Evolutionary conservation across 2,888 invertebrate species (phyloP).

Genomic region (Danaus chrysippus): DNA sequence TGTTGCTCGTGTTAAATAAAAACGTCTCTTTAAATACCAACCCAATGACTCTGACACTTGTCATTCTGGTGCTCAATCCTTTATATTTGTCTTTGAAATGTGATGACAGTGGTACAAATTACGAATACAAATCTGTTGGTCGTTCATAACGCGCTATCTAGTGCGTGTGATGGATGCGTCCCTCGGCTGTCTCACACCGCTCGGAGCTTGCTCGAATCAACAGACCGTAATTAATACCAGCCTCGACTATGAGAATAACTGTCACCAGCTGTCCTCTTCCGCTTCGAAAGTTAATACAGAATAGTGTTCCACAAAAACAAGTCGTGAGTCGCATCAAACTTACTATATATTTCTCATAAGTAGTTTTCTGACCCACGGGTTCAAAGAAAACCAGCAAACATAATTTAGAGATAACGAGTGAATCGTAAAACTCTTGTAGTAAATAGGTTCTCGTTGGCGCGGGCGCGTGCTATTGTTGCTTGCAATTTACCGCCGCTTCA

Average conservation of each 20-base stretch:
- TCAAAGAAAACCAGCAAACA: slow-evolving; percentile 41
- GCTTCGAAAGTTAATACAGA: slow-evolving; percentile 60
- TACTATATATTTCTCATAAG: slow-evolving; percentile 10
- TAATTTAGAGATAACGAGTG: slow-evolving; percentile 73
- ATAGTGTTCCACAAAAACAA: slow-evolving; percentile 52
- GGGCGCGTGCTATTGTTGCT: slow-evolving; percentile 64
- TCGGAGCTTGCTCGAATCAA: slow-evolving; percentile 52
- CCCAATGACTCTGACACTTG: slow-evolving; percentile 74
- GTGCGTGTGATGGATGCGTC: slow-evolving; percentile 69
- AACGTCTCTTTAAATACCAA: slow-evolving; percentile 76
- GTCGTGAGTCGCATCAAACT: slow-evolving; percentile 9
- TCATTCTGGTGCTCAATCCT: slow-evolving; percentile 76
- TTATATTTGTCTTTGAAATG: slow-evolving; percentile 80
- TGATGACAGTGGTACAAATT: slow-evolving; percentile 80
- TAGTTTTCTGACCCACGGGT: slow-evolving; percentile 30
- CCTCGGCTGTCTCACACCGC: slow-evolving; percentile 24
- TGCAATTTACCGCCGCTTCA: slow-evolving; percentile 77
- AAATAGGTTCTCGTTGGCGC: slow-evolving; percentile 58
- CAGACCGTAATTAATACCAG: slow-evolving; percentile 73
- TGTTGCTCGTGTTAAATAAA: slow-evolving; percentile 77
- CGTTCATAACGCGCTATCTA: slow-evolving; percentile 75
- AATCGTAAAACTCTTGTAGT: slow-evolving; percentile 70
- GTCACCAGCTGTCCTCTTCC: slow-evolving; percentile 67
- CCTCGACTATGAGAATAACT: slow-evolving; percentile 65
- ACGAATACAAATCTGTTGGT: slow-evolving; percentile 76